phyloP scores from a whole-genome alignment of 2,797 vertebrate genomes.

The Sebastes steindachneri region DNA sequence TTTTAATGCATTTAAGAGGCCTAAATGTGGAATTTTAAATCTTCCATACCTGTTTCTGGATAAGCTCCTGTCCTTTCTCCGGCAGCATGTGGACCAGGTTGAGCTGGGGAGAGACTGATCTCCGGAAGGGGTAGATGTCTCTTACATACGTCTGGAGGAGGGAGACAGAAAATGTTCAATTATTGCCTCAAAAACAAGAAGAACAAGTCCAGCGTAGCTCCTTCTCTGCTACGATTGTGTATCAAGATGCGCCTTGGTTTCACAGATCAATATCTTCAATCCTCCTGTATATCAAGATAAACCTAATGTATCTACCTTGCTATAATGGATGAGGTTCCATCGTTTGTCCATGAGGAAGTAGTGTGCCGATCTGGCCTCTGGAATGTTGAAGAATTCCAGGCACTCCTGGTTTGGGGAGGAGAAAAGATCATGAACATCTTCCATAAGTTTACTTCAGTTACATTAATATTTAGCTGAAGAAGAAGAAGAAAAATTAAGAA shows the following conservation, averaged over 20 bases:
- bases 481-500: too few relatives aligned
- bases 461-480: not conserved
- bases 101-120: constrained; percentile 97
- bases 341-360: constrained; percentile 99
- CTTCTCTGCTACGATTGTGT: not conserved
- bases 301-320: constrained; percentile 83
- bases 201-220: not conserved
- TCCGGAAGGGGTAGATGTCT: constrained; percentile 98
- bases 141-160: constrained; percentile 93
- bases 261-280: not conserved
- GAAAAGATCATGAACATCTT: not conserved
- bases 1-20: too few relatives aligned
- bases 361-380: constrained; percentile 94
- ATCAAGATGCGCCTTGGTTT: not conserved
- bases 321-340: constrained; percentile 99
- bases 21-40: not conserved
- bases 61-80: constrained; percentile 98
- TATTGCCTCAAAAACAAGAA: not conserved
- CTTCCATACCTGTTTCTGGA: constrained; percentile 93
- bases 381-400: constrained; percentile 98
- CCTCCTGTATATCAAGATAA: not conserved
- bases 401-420: constrained; percentile 86
- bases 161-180: not conserved
- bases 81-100: constrained; percentile 98
- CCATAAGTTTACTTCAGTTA: not conserved